Evolutionary conservation across 2,888 invertebrate species (phyloP).

Genomic region (Acronicta aceris): DNA sequence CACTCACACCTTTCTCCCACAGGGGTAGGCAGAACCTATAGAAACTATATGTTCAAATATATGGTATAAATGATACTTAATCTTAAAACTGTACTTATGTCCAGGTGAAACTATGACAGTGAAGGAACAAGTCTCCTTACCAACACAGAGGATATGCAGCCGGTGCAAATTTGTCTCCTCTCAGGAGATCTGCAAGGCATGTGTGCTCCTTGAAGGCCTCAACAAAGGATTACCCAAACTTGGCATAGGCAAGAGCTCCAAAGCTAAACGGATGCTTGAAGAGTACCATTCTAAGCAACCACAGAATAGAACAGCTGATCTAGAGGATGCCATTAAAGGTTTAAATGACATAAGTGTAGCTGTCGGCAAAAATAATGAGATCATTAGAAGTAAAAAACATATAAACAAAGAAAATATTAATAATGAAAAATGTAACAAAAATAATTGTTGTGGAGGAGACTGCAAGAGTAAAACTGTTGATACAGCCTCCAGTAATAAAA

Average conservation of each 20-base stretch:
- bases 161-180: slow-evolving; percentile 97
- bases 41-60: too few relatives aligned
- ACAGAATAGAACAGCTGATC: slow-evolving; percentile 40
- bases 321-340: slow-evolving; percentile 65
- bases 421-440: slow-evolving; percentile 50
- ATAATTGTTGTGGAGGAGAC: slow-evolving; percentile 63
- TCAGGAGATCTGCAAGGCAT: slow-evolving; percentile 98
- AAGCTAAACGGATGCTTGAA: slow-evolving; percentile 91
- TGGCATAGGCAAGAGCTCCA: slow-evolving; percentile 97
- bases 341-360: slow-evolving; percentile 63
- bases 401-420: slow-evolving; percentile 32
- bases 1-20: too few relatives aligned
- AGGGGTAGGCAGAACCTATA: too few relatives aligned
- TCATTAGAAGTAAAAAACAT: slow-evolving; percentile 54
- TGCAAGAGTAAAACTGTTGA: slow-evolving; percentile 57
- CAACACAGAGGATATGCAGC: slow-evolving; percentile 93
- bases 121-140: slow-evolving; percentile 94
- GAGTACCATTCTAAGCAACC: slow-evolving; percentile 81
- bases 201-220: slow-evolving; percentile 97
- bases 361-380: slow-evolving; percentile 55
- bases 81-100: too few relatives aligned
- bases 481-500: slow-evolving; percentile 59
- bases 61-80: too few relatives aligned
- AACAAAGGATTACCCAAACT: slow-evolving; percentile 97
- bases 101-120: slow-evolving; percentile 95